Evolutionary conservation across 1,140 invertebrate genomes (phyloP).

Genomic region (Sycophila sp.): DNA sequence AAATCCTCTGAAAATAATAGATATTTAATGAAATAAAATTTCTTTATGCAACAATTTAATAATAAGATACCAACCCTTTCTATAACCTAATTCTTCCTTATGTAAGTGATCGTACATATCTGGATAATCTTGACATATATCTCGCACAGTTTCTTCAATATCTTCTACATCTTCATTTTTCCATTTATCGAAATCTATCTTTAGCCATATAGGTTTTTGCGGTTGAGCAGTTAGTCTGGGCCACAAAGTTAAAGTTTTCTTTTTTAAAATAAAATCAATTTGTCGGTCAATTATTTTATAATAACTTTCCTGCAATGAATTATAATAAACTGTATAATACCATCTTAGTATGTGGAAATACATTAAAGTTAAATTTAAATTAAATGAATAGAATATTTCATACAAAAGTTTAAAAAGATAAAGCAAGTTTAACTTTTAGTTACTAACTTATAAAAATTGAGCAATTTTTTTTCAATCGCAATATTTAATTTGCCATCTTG

Average conservation of each 20-base stretch:
- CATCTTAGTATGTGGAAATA: too few species aligned
- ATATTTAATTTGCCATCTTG: too few species aligned
- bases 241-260: conserved; percentile 81
- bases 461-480: too few species aligned
- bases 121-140: conserved; percentile 80
- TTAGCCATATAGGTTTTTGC: conserved; percentile 89
- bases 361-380: too few species aligned
- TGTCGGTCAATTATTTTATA: conserved; percentile 77
- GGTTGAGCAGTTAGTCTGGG: conserved; percentile 79
- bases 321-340: not conserved
- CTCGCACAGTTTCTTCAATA: conserved; percentile 71
- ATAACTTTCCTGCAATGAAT: conserved; percentile 62
- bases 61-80: conserved; percentile 70
- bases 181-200: conserved; percentile 68
- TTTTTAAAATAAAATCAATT: conserved; percentile 81
- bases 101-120: conserved; percentile 80
- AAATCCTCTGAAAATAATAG: conserved; percentile 76
- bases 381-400: too few species aligned
- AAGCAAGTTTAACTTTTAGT: too few species aligned
- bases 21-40: not conserved
- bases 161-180: conserved; percentile 72
- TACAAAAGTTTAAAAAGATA: too few species aligned
- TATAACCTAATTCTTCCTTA: conserved; percentile 83
- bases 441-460: too few species aligned
- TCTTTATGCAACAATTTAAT: not conserved